Percentiles rank a stretch among this genome's conserved stretches.
phyloP scores from a whole-genome alignment of 2,797 vertebrate species.

The Xerus rutilus region DNA sequence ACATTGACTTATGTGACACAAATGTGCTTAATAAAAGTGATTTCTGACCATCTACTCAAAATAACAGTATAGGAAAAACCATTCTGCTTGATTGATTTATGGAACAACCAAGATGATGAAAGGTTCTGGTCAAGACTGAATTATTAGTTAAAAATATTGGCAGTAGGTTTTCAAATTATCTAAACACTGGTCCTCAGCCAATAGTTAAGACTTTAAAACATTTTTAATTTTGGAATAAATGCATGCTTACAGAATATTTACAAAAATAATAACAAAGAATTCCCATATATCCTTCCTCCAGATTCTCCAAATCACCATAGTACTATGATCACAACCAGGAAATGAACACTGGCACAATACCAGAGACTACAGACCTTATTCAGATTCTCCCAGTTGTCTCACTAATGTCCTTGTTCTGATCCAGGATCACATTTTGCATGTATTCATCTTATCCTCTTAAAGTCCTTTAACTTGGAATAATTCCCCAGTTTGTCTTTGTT shows the following conservation, averaged over 20 bases:
- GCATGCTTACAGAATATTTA: neutral
- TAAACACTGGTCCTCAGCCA: neutral
- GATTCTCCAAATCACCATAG: neutral
- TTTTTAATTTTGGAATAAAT: constrained; percentile 34
- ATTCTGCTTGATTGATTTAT: constrained; percentile 39
- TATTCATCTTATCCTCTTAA: neutral
- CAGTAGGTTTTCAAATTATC: constrained; percentile 15
- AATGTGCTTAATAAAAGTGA: constrained; percentile 43
- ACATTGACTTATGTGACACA: neutral
- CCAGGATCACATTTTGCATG: neutral
- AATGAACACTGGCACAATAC: neutral
- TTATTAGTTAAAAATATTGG: constrained; percentile 44
- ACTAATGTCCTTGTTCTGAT: neutral
- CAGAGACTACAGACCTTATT: neutral
- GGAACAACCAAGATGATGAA: constrained; percentile 9
- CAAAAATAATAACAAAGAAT: neutral
- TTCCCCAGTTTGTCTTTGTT: neutral
- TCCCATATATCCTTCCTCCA: neutral
- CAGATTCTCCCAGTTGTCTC: neutral
- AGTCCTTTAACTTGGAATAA: neutral
- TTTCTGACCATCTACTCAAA: constrained; percentile 62
- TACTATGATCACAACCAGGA: neutral
- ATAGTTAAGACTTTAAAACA: neutral
- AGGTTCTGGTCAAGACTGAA: constrained; percentile 20
- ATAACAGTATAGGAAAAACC: constrained; percentile 26